Base-by-base conservation (phyloP, 2,888 invertebrate species). In the Bembecia ichneumoniformis region DNA sequence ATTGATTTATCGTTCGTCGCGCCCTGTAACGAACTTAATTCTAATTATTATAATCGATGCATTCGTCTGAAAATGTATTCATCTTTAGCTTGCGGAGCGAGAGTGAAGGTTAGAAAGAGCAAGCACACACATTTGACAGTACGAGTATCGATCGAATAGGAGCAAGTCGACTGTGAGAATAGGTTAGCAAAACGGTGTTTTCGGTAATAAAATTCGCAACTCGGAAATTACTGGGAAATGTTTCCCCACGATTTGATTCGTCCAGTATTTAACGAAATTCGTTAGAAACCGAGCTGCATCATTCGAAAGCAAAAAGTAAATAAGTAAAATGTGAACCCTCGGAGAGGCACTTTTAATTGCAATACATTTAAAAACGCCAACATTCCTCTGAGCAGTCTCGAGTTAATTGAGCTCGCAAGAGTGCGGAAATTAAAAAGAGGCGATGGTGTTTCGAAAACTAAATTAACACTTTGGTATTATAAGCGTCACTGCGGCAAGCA, bases 81-180 rank as follows among this genome's bases (percentile, higher is more conserved):
- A 40, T 40, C 40, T 40, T 40, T n/a, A 40, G 40, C 14, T 13
- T 13, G 7, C 7, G n/a, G 40, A n/a, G 40, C 40, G 40, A 40
- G 10, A 40, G 40, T 13, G 40, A 40, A n/a, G 40, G 11, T 40
- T 40, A 40, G 44, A 44, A 17, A 16, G 44, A 44, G 44, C 44
- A 44, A 17, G 44, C 15, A 15, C 16, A 15, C 16, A 44, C 44
- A 16, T 16, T 44, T 44, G 44, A 44, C 44, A 44, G 44, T 16
- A 44, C 44, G 40, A 15, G 44, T 44, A 44, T 44, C 44, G 44
- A 44, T 44, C 44, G 44, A 44, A 17, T 44, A 13, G 40, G 13
- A 40, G 40, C 40, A 40, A 40, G 13, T 40, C 40, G 40, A 14
- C 40, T 40, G 40, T 40, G 40, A 13, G 40, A 40, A 40, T 40